Conservation (phyloP, 2,888 invertebrate species). For the Aromia moschata region DNA sequence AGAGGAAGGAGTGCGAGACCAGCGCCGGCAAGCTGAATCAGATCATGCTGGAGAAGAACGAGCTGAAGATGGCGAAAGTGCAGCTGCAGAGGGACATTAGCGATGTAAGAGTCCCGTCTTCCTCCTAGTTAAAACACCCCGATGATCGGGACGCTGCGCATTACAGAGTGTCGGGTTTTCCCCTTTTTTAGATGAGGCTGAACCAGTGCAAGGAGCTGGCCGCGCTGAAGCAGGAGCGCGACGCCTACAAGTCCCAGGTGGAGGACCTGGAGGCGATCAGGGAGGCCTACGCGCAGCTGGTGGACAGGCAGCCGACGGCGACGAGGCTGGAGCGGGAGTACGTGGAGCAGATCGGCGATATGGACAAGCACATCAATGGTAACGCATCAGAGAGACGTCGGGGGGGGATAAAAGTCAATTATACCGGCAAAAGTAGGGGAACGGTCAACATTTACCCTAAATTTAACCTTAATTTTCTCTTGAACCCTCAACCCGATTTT, state of each 20-base stretch:
- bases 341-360: slow-evolving; percentile 32
- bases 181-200: slow-evolving; percentile 28
- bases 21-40: slow-evolving; percentile 35
- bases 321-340: slow-evolving; percentile 32
- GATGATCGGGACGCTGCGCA: no score
- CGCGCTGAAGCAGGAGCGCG: slow-evolving; percentile 35
- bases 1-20: slow-evolving; percentile 34
- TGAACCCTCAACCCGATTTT: no score
- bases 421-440: no score
- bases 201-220: slow-evolving; percentile 28
- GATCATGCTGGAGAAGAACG: slow-evolving; percentile 37
- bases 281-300: slow-evolving; percentile 46
- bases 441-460: no score
- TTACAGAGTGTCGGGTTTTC: no score
- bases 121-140: no score
- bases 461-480: no score
- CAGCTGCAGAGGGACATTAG: slow-evolving; percentile 26
- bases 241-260: slow-evolving; percentile 47
- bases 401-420: no score
- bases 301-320: slow-evolving; percentile 35
- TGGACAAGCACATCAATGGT: slow-evolving; percentile 34
- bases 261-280: slow-evolving; percentile 49
- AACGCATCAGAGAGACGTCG: slow-evolving; percentile 9
- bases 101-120: slow-evolving; percentile 16
- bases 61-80: slow-evolving; percentile 29